Percentiles rank a stretch among this genome's conserved stretches.
Evolutionary conservation across 92 coral and sea anemone species (phyloP).

Genomic region (Porites lobata): DNA sequence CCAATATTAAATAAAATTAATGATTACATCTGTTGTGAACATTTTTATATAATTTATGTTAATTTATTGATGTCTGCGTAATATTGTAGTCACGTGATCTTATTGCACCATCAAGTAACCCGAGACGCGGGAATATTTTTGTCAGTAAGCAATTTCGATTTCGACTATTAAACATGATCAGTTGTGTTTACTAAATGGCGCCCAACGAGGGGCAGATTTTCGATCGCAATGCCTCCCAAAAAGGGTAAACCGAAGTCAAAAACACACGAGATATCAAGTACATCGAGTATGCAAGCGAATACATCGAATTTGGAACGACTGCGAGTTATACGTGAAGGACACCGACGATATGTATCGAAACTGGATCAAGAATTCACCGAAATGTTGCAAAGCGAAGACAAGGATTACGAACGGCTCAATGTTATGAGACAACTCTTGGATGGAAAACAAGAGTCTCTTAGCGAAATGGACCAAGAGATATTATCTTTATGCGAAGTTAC

Average conservation of each 20-base stretch:
- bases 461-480: conserved; percentile 36
- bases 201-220: conserved; percentile 20
- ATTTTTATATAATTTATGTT: not conserved
- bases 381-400: conserved; percentile 8
- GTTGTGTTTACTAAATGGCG: conserved; percentile 1
- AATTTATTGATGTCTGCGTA: not conserved
- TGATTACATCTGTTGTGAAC: not conserved
- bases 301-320: not conserved
- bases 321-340: conserved; percentile 19
- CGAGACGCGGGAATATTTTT: not conserved
- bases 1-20: too few species aligned
- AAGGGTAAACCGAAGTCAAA: not conserved
- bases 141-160: too few species aligned
- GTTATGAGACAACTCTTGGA: conserved; percentile 20
- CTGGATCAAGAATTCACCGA: conserved; percentile 15
- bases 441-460: not conserved
- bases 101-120: not conserved
- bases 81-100: not conserved
- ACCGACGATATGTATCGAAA: conserved; percentile 5
- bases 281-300: not conserved
- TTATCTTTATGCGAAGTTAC: not conserved
- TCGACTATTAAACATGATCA: too few species aligned
- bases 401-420: not conserved
- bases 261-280: not conserved
- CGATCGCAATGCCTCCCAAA: not conserved